Conservation (phyloP, 2,797 vertebrate genomes). For the Sardinella longiceps region DNA sequence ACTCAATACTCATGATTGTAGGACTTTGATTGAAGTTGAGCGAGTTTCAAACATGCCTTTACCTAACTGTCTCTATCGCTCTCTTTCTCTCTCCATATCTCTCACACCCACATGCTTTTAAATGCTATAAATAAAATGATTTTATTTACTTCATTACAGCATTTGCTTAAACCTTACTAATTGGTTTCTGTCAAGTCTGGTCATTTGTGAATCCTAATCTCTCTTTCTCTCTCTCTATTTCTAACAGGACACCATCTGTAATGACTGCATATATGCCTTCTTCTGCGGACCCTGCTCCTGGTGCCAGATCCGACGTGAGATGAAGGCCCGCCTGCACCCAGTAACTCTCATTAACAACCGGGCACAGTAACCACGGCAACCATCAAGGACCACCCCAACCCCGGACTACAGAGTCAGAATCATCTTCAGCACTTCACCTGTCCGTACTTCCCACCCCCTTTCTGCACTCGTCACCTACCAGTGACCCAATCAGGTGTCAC, state of each 20-base stretch:
- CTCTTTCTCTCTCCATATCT: no score
- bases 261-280: conserved; percentile 63
- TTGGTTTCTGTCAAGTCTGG: not conserved
- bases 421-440: not conserved
- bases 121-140: no score
- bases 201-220: not conserved
- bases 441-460: not conserved
- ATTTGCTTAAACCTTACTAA: no score
- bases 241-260: conserved; percentile 66
- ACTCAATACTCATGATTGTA: no score
- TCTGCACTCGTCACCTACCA: not conserved
- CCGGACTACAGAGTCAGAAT: not conserved
- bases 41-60: no score
- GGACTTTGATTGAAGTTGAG: no score
- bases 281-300: conserved; percentile 71
- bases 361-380: not conserved
- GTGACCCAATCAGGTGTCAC: not conserved
- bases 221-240: not conserved
- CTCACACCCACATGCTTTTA: no score
- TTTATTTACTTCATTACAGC: no score
- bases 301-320: conserved; percentile 74
- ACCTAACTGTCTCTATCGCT: no score
- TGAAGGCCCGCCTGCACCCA: conserved; percentile 58
- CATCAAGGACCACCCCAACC: not conserved
- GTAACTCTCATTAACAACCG: conserved; percentile 56